A percentile compares a stretch with the other conserved stretches of the same genome.
Conservation (phyloP, 64 coral and sea anemone genomes). For the Montipora foliosa region DNA sequence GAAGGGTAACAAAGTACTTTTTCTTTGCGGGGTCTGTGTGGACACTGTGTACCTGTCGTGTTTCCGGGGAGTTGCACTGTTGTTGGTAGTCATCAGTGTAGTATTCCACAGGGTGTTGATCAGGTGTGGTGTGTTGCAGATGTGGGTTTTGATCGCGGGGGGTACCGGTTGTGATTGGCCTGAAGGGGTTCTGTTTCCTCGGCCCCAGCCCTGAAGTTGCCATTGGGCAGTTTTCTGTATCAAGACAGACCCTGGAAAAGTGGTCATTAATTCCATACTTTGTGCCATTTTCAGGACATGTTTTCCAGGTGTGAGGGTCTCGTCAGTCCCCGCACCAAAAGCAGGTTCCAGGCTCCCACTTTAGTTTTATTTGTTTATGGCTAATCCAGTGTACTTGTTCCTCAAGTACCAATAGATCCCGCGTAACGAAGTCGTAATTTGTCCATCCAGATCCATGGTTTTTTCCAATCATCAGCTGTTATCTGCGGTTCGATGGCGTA, state of each 20-base stretch:
- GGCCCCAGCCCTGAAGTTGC: not conserved
- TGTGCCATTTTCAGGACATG: slow-evolving; percentile 3
- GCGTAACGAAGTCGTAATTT: slow-evolving; percentile 59
- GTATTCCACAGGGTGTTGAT: slow-evolving; percentile 5
- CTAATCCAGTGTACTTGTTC: slow-evolving; percentile 51
- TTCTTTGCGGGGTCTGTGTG: slow-evolving; percentile 1
- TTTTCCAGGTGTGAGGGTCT: not conserved
- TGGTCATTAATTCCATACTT: slow-evolving; percentile 30
- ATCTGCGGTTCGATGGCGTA: slow-evolving; percentile 59
- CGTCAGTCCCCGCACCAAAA: slow-evolving; percentile 27
- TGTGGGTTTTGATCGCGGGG: not conserved
- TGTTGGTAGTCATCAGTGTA: not conserved
- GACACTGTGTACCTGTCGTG: slow-evolving; percentile 21
- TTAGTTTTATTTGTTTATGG: slow-evolving; percentile 51
- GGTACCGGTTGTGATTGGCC: not conserved
- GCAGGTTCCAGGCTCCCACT: slow-evolving; percentile 32
- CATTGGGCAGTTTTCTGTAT: not conserved
- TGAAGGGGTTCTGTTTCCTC: not conserved
- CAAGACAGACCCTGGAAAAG: slow-evolving; percentile 24
- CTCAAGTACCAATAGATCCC: not conserved
- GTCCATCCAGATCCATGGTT: slow-evolving; percentile 62
- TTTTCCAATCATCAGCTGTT: slow-evolving; percentile 25
- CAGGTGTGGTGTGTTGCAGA: not conserved
- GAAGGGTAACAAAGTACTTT: slow-evolving; percentile 21
- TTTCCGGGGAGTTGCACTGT: slow-evolving; percentile 33